These are phyloP conservation scores for Sigmodon hispidus DNA, from an alignment of 2,113 vertebrate species.

Conservation along the genomic window DNA sequence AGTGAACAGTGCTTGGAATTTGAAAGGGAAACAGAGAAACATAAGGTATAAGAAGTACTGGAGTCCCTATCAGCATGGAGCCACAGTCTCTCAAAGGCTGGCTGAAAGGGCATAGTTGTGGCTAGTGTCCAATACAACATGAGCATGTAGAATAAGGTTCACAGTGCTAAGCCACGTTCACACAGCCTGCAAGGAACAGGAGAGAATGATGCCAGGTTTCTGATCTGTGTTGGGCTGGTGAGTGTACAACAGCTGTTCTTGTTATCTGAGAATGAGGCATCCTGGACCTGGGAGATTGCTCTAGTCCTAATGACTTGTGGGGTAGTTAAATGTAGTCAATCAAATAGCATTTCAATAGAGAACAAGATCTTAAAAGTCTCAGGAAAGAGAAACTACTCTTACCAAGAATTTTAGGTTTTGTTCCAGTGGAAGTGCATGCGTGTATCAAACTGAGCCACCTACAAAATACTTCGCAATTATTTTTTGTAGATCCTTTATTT, in stretches of 20 bases:
- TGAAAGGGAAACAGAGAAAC: slow-evolving; percentile 72
- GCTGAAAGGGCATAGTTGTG: not conserved
- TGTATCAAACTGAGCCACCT: slow-evolving; percentile 43
- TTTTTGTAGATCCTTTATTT: not conserved
- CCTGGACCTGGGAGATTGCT: slow-evolving; percentile 27
- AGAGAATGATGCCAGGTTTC: slow-evolving; percentile 63
- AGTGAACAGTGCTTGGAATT: slow-evolving; percentile 71
- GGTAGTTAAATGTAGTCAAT: slow-evolving; percentile 57
- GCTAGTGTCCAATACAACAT: not conserved
- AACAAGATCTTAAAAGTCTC: not conserved
- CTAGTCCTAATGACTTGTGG: slow-evolving; percentile 51
- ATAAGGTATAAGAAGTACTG: slow-evolving; percentile 9
- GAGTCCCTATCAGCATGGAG: not conserved
- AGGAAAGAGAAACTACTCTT: slow-evolving; percentile 34
- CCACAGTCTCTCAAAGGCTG: not conserved
- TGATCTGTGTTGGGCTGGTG: slow-evolving; percentile 40
- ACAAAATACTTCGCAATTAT: slow-evolving; percentile 6
- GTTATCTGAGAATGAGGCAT: slow-evolving; percentile 54
- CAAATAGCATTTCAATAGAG: not conserved
- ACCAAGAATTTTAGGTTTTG: slow-evolving; percentile 19
- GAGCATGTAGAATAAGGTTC: not conserved
- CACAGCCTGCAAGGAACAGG: not conserved
- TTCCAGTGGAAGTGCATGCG: not conserved
- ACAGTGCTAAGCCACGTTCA: not conserved
- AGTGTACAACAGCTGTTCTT: slow-evolving; percentile 73